Conservation (phyloP, 2,888 invertebrate genomes). For the Quadriops clusia region DNA sequence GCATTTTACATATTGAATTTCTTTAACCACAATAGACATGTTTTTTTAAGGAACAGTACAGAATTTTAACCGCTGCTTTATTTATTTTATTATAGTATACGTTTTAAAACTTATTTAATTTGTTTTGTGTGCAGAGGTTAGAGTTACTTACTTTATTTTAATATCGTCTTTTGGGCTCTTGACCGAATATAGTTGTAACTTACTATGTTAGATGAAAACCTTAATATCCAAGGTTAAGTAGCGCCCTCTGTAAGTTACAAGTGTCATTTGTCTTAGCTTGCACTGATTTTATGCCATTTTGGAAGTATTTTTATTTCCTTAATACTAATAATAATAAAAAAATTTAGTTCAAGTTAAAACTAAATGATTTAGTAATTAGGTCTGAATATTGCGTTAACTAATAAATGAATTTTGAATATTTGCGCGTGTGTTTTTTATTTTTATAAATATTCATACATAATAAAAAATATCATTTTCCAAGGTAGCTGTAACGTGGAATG, state of each 20-base stretch:
- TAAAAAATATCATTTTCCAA: no score
- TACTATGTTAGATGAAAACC: no score
- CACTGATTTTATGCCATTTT: conserved; percentile 14
- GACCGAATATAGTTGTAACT: conserved; percentile 7
- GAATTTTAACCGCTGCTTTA: conserved; percentile 15
- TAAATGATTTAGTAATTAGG: conserved; percentile 21
- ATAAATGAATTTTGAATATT: conserved; percentile 22
- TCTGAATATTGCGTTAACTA: conserved; percentile 24
- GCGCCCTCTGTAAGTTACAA: no score
- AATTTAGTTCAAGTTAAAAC: conserved; percentile 15
- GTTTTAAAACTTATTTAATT: conserved; percentile 15
- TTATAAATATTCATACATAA: conserved; percentile 13
- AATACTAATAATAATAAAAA: conserved; percentile 10
- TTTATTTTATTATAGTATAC: conserved; percentile 18
- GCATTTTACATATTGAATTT: not conserved
- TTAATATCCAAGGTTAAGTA: no score
- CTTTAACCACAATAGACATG: not conserved
- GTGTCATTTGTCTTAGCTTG: conserved; percentile 17
- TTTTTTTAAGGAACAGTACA: conserved; percentile 2
- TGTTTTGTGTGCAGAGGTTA: conserved; percentile 15
- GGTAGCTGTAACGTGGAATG: no score
- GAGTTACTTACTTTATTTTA: conserved; percentile 10
- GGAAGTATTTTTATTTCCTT: conserved; percentile 10
- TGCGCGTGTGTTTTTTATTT: conserved; percentile 20
- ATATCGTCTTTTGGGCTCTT: conserved; percentile 8